These are phyloP conservation scores for Apamea anceps DNA, from an alignment of 2,888 invertebrate species.

Conservation along the genomic window DNA sequence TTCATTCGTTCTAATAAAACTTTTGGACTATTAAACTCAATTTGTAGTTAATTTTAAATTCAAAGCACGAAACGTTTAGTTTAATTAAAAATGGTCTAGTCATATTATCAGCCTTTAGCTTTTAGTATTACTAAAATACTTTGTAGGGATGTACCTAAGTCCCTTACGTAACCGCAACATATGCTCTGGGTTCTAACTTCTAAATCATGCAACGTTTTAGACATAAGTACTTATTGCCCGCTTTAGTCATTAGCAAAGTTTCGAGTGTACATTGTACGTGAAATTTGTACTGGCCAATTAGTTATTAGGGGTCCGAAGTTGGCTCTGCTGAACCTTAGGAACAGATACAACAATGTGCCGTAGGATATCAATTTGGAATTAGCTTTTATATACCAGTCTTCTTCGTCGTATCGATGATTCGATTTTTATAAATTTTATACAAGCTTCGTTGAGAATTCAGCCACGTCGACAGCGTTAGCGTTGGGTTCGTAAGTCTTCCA, in stretches of 20 bases:
- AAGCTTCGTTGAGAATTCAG: not conserved
- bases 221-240: constrained; percentile 31
- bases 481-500: no score
- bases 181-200: constrained; percentile 35
- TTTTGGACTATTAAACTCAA: not conserved
- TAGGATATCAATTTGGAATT: not conserved
- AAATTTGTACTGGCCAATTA: constrained; percentile 55
- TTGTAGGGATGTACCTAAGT: constrained; percentile 20
- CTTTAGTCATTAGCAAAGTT: constrained; percentile 61
- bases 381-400: not conserved
- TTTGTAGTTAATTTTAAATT: constrained; percentile 8
- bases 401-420: not conserved
- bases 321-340: constrained; percentile 9
- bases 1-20: not conserved
- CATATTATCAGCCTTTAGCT: constrained; percentile 31
- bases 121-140: constrained; percentile 20
- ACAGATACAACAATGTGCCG: constrained; percentile 9
- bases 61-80: constrained; percentile 6
- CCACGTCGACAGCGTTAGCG: not conserved
- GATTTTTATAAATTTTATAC: not conserved
- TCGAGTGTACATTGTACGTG: constrained; percentile 38
- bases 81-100: constrained; percentile 12
- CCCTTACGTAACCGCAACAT: constrained; percentile 51
- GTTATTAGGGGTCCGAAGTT: constrained; percentile 45
- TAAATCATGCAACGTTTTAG: constrained; percentile 49